phyloP scores from a whole-genome alignment of 2,888 invertebrate species.

The Acanthosepion lycidas region DNA sequence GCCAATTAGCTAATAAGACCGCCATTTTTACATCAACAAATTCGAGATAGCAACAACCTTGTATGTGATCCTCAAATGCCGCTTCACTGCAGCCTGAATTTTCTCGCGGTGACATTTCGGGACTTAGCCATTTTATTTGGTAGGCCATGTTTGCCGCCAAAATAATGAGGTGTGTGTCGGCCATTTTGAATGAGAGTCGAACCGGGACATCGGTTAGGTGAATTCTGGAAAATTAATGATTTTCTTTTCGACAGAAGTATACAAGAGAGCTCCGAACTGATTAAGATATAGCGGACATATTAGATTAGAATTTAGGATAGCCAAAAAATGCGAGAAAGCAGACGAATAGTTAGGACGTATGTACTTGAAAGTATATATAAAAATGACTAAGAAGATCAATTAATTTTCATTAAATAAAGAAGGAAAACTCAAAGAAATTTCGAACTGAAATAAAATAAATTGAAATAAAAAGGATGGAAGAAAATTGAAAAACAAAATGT shows the following conservation, averaged over 20 bases:
- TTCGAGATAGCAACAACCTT: conserved; percentile 18
- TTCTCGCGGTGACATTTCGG: background rate
- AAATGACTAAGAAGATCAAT: no score
- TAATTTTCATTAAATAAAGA: no score
- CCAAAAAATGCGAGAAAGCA: no score
- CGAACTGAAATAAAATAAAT: background rate
- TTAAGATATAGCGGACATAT: background rate
- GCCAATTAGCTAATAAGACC: conserved; percentile 17
- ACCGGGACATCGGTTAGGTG: background rate
- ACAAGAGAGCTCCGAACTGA: background rate
- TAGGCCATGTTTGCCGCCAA: background rate
- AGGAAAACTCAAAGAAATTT: no score
- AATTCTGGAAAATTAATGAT: background rate
- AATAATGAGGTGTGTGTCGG: background rate
- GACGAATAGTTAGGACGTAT: no score
- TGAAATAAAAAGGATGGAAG: background rate
- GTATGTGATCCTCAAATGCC: background rate
- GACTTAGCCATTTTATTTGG: background rate
- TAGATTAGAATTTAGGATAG: no score
- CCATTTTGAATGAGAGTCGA: background rate
- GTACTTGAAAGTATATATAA: no score
- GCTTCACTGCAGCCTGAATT: background rate
- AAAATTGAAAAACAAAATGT: background rate
- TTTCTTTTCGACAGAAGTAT: background rate
- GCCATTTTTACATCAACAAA: conserved; percentile 33